phyloP scores from a whole-genome alignment of 2,113 vertebrate species.

The Albula glossodonta region DNA sequence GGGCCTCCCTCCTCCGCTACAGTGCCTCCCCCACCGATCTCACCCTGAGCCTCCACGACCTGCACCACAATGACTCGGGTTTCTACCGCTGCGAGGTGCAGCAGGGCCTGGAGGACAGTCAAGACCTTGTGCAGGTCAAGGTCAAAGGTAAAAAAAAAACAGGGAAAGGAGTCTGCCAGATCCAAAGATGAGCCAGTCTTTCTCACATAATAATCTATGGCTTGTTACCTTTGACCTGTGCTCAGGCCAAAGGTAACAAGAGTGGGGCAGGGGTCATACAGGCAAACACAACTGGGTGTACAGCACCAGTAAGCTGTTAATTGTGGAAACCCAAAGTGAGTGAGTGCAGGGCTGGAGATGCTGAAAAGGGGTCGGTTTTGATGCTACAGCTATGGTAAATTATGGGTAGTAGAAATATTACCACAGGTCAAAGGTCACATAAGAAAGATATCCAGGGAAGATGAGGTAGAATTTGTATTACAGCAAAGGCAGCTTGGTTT shows the following conservation, averaged over 20 bases:
- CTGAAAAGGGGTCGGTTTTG: too few species aligned
- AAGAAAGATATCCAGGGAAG: too few species aligned
- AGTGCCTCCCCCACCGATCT: conserved; percentile 77
- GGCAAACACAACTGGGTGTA: too few species aligned
- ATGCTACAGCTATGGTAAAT: too few species aligned
- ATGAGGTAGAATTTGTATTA: too few species aligned
- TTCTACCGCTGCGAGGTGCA: conserved; percentile 94
- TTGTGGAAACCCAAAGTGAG: too few species aligned
- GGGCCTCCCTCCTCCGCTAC: conserved; percentile 83
- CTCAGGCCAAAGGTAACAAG: not conserved
- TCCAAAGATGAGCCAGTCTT: not conserved
- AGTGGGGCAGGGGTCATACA: too few species aligned
- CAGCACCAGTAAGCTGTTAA: too few species aligned
- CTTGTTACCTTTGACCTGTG: not conserved
- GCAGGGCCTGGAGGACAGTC: conserved; percentile 87
- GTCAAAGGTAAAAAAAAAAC: conserved; percentile 80
- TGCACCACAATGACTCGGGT: conserved; percentile 84
- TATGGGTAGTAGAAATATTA: too few species aligned
- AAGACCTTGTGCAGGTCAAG: conserved; percentile 78
- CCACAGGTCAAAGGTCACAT: too few species aligned
- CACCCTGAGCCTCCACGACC: conserved; percentile 77
- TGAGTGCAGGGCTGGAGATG: too few species aligned
- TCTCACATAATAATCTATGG: not conserved
- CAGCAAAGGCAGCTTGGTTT: too few species aligned
- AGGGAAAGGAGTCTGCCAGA: not conserved